phyloP scores from a whole-genome alignment of 2,113 vertebrate species.

The Oncorhynchus mykiss region DNA sequence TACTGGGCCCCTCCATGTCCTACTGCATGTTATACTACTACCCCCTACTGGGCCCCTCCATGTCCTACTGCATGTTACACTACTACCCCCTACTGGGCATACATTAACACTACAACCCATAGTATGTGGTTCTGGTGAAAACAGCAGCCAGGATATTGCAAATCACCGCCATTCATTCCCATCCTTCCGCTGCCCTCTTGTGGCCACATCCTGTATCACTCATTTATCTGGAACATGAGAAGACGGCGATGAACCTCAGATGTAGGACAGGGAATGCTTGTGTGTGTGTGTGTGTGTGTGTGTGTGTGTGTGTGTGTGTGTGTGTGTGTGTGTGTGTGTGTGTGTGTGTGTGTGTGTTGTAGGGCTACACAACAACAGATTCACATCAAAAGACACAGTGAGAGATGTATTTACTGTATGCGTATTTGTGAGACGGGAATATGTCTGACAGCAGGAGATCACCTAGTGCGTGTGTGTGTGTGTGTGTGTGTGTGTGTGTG shows the following conservation, averaged over 20 bases:
- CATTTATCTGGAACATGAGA: not conserved
- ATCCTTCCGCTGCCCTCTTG: slow-evolving; percentile 53
- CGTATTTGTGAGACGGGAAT: no score
- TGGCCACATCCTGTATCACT: slow-evolving; percentile 33
- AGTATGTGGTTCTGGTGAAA: not conserved
- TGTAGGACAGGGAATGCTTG: not conserved
- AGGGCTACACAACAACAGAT: no score
- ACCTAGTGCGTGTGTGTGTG: not conserved
- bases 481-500: no score
- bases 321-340: no score
- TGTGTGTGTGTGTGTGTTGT: not conserved
- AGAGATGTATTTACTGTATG: no score
- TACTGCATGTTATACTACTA: slow-evolving; percentile 9
- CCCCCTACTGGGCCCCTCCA: slow-evolving; percentile 1
- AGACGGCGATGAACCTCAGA: not conserved
- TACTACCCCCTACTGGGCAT: slow-evolving; percentile 34
- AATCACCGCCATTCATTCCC: not conserved
- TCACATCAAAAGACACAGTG: no score
- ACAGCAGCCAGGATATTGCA: not conserved
- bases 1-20: no score
- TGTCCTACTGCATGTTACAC: slow-evolving; percentile 1
- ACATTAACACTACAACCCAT: not conserved
- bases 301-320: not conserved
- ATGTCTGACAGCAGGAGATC: not conserved
- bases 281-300: not conserved